A percentile compares a stretch with the other conserved stretches of the same genome.
phyloP scores from a whole-genome alignment of 2,888 invertebrate species.

The Dysmachus trigonus region DNA sequence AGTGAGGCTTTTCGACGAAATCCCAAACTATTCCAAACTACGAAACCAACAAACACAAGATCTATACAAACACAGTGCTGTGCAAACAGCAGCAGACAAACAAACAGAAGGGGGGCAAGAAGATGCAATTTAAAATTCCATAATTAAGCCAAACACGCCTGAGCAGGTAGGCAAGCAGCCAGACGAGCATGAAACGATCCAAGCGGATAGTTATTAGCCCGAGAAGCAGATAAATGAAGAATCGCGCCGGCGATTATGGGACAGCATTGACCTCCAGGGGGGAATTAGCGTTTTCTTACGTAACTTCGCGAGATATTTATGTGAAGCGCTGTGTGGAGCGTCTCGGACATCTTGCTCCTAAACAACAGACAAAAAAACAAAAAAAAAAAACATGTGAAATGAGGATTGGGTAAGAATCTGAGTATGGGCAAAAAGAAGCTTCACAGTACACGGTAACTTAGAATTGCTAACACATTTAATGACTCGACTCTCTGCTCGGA shows the following conservation, averaged over 20 bases:
- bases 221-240: slow-evolving; percentile 15
- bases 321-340: not conserved
- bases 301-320: not conserved
- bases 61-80: not conserved
- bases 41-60: not conserved
- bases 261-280: not conserved
- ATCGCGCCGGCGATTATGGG: slow-evolving; percentile 5
- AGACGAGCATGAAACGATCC: not conserved
- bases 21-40: not conserved
- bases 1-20: not conserved
- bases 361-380: too few relatives aligned
- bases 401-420: not conserved
- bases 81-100: not conserved
- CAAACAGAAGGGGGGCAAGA: not conserved
- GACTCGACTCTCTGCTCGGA: not conserved
- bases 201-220: not conserved
- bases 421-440: not conserved
- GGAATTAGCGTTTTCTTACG: not conserved
- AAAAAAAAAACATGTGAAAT: not conserved
- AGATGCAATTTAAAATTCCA: not conserved
- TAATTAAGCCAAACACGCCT: not conserved
- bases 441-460: not conserved
- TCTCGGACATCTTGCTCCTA: not conserved
- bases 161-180: not conserved
- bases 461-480: slow-evolving; percentile 14